Conservation (phyloP, 2,888 invertebrate species). For the Cylindroiulus punctatus region DNA sequence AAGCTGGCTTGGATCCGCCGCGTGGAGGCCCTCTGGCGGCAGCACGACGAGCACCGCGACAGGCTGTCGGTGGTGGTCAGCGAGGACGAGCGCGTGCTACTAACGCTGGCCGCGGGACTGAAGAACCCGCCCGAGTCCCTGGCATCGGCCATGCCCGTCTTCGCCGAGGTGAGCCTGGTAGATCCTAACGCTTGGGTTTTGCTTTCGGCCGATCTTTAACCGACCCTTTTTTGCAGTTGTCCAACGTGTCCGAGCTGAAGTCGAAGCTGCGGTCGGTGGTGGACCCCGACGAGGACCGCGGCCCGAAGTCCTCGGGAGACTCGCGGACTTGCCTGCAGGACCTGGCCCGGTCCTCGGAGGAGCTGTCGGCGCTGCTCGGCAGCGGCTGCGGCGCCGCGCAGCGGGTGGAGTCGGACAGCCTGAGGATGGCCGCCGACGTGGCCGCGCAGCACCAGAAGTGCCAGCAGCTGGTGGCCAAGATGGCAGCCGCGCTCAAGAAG, state of each 20-base stretch:
- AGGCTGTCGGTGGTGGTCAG: slow-evolving; percentile 68
- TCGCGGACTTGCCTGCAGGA: not conserved
- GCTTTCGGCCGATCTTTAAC: not conserved
- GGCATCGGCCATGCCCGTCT: not conserved
- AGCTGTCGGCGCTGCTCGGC: not conserved
- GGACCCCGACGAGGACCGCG: not conserved
- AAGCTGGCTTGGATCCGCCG: not conserved
- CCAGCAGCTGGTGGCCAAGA: slow-evolving; percentile 39
- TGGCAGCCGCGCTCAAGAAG: not conserved
- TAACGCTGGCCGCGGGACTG: not conserved
- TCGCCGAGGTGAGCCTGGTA: not conserved
- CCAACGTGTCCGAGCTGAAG: not conserved
- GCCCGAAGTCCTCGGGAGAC: not conserved
- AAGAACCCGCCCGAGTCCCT: not conserved
- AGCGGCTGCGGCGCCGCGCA: not conserved
- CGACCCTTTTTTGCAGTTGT: not conserved
- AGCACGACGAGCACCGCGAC: slow-evolving; percentile 68
- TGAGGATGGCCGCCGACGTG: not conserved
- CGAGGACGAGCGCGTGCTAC: not conserved
- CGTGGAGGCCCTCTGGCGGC: not conserved
- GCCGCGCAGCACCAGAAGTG: not conserved
- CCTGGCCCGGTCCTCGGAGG: not conserved
- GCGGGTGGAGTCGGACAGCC: not conserved
- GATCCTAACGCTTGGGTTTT: not conserved
- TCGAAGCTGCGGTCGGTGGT: not conserved